Base-by-base conservation (phyloP, 2,797 vertebrate species). In the Poecilia picta region DNA sequence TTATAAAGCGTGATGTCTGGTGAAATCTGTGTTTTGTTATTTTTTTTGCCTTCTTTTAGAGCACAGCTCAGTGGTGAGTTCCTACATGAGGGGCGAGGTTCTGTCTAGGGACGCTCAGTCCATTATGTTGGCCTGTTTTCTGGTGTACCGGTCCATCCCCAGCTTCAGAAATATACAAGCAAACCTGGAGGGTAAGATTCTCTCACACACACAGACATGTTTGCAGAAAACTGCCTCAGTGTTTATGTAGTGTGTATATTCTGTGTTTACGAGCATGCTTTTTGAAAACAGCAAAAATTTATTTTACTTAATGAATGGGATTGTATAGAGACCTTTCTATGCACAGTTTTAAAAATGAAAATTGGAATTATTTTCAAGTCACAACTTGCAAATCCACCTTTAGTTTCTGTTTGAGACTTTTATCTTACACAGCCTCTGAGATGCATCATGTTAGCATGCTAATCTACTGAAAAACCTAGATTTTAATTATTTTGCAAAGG, bases 61-160 rank as follows among this genome's bases (percentile, higher is more conserved):
- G 0, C 96, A 97, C 88, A 96, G 96, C 25, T 95, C 93, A 0
- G 87, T 94, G 39, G 89, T 96, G 74, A 94, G 95, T 71, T 94
- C 97, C 55, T 99, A 99, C 90, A 92, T 99, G 85, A 96, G 88
- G 0, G 94, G 96, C 1, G 95, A 96, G 89, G 87, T 91, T 45
- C 88, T 94, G 0, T 93, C 94, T 4, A 95, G 95, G 16, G 89
- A 90, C 25, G 66, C 91, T 0, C 96, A 96, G 55, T 94, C 95
- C 25, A 93, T 91, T 87, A 95, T 96, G 95, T 89, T 99, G 92
- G 96, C 98, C 72, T 98, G 97, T 88, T 99, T 99, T 91, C 95
- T 99, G 4, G 95, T 98, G 53, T 99, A 98, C 92, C 96, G 98
- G 87, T 97, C 97, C 0, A 94, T 99, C 82, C 98, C 97, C 0